Evolutionary conservation across 2,113 vertebrate species (phyloP).

Genomic region (Clinocottus analis): DNA sequence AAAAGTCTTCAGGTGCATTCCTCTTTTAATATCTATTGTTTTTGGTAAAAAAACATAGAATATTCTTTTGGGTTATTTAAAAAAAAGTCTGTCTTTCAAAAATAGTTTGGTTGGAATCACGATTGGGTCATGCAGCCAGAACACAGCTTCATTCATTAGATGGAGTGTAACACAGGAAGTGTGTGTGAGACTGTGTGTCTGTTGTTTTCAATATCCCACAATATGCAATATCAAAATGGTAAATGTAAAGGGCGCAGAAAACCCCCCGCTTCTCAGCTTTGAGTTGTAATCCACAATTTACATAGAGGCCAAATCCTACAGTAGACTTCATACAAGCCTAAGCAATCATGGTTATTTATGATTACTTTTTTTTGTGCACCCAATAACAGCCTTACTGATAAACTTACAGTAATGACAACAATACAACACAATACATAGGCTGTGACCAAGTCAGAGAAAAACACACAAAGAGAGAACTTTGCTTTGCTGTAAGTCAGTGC

Average conservation of each 20-base stretch:
- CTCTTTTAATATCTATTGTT: background rate
- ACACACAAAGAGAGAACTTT: background rate
- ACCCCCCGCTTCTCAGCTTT: too few relatives aligned
- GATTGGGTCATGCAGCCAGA: background rate
- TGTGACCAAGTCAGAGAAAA: slow-evolving; percentile 6
- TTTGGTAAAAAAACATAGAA: background rate
- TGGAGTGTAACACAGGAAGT: background rate
- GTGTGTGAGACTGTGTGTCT: background rate
- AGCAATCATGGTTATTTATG: background rate
- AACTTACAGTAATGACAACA: slow-evolving; percentile 69
- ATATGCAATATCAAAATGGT: too few relatives aligned
- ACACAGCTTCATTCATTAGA: background rate
- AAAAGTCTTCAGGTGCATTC: background rate
- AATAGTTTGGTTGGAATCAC: background rate
- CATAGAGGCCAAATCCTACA: slow-evolving; percentile 55
- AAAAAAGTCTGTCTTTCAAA: background rate
- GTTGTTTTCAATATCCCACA: background rate
- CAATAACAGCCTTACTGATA: slow-evolving; percentile 46
- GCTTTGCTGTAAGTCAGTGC: slow-evolving; percentile 3
- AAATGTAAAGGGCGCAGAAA: too few relatives aligned
- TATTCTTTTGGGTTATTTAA: background rate
- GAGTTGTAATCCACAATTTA: slow-evolving; percentile 30
- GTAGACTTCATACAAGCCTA: slow-evolving; percentile 28
- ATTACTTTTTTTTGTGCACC: slow-evolving; percentile 55
- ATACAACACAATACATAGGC: slow-evolving; percentile 26